Conservation (phyloP, 2,797 vertebrate genomes). For the Aplochiton taeniatus region DNA sequence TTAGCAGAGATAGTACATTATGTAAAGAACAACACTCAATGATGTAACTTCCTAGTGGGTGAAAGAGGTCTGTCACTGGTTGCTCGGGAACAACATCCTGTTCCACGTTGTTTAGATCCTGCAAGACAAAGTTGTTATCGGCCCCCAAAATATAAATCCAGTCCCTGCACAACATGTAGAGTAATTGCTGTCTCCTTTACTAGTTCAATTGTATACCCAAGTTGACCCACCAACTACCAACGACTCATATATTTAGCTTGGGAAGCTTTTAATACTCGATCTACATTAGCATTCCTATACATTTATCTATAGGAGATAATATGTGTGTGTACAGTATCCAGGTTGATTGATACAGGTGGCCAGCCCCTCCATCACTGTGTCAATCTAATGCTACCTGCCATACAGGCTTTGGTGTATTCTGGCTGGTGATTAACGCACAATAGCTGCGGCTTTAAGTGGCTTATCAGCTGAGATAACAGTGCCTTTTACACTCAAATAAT, state of each 20-base stretch:
- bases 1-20: background rate
- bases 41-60: conserved; percentile 19
- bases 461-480: conserved; percentile 60
- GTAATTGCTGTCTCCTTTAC: background rate
- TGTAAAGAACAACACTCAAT: conserved; percentile 10
- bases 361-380: conserved; percentile 30
- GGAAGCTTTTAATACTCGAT: no score
- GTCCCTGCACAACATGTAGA: conserved; percentile 14
- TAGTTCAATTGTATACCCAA: no score
- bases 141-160: conserved; percentile 30
- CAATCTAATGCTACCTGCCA: conserved; percentile 26
- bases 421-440: conserved; percentile 35
- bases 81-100: conserved; percentile 52
- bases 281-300: no score
- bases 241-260: no score
- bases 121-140: conserved; percentile 41
- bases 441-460: conserved; percentile 30
- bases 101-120: conserved; percentile 61
- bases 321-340: background rate
- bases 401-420: conserved; percentile 16
- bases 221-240: no score
- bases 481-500: conserved; percentile 26
- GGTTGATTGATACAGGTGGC: conserved; percentile 12
- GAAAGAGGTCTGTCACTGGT: conserved; percentile 18
- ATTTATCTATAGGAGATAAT: background rate